Percentiles rank a stretch among this genome's conserved stretches.
These are phyloP conservation scores for Drosophila serrata DNA, from an alignment of 1,140 invertebrate genomes.

Conservation along the genomic window DNA sequence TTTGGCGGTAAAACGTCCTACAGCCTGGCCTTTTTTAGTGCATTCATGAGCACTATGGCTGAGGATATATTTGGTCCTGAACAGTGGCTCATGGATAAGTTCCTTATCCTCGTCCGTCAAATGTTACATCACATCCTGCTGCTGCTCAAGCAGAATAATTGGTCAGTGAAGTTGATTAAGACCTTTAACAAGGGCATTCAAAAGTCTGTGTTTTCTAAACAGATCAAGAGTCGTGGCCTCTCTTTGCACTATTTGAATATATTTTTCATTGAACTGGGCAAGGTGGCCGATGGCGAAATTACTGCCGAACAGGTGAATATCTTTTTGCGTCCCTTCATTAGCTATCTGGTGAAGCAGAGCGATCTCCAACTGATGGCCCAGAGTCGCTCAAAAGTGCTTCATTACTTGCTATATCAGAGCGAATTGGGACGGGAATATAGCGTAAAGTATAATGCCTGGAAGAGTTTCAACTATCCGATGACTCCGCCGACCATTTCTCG, in stretches of 20 bases:
- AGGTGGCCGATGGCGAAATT: slow-evolving; percentile 89
- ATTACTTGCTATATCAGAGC: slow-evolving; percentile 90
- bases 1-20: slow-evolving; percentile 87
- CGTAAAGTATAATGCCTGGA: slow-evolving; percentile 90
- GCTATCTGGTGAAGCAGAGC: slow-evolving; percentile 87
- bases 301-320: slow-evolving; percentile 86
- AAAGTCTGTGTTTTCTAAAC: slow-evolving; percentile 83
- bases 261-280: slow-evolving; percentile 94
- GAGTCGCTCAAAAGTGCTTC: slow-evolving; percentile 88
- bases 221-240: slow-evolving; percentile 86
- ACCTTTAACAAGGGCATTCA: slow-evolving; percentile 87
- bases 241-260: slow-evolving; percentile 93
- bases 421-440: slow-evolving; percentile 89
- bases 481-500: slow-evolving; percentile 65
- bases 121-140: slow-evolving; percentile 91
- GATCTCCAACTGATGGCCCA: slow-evolving; percentile 87
- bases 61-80: slow-evolving; percentile 96
- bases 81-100: slow-evolving; percentile 94
- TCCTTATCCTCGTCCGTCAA: slow-evolving; percentile 93
- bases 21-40: slow-evolving; percentile 90
- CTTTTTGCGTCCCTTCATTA: slow-evolving; percentile 88
- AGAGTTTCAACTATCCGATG: slow-evolving; percentile 89
- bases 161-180: slow-evolving; percentile 88
- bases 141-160: slow-evolving; percentile 88
- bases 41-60: slow-evolving; percentile 91